Evolutionary conservation across 1,140 invertebrate genomes (phyloP).

Genomic region (Trypoxylus dichotomus): DNA sequence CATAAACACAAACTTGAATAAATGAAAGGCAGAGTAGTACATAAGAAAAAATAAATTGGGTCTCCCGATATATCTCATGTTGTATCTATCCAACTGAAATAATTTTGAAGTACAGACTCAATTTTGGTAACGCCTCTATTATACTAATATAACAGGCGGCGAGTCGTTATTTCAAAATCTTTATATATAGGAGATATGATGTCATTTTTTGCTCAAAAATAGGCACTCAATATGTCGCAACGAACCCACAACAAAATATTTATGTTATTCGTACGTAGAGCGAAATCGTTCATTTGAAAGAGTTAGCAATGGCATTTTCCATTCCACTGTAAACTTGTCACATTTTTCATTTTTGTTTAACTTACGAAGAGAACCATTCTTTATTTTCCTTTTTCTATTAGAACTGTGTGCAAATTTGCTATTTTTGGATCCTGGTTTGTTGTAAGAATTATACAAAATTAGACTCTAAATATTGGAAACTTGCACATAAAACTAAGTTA

Average conservation of each 20-base stretch:
- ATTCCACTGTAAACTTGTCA: background rate
- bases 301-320: background rate
- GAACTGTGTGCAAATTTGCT: slow-evolving; percentile 11
- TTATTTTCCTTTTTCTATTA: background rate
- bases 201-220: background rate
- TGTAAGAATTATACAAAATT: background rate
- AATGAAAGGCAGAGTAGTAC: no score
- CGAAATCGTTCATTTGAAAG: background rate
- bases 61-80: no score
- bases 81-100: no score
- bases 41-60: no score
- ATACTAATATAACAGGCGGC: background rate
- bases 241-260: background rate
- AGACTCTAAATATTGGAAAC: no score
- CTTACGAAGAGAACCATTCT: background rate
- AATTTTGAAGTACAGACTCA: no score
- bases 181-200: background rate
- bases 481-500: no score
- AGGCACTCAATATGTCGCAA: background rate
- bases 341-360: background rate
- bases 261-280: background rate
- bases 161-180: background rate
- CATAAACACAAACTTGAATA: no score
- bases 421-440: background rate
- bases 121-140: background rate